phyloP scores from a whole-genome alignment of 2,113 vertebrate genomes.

The Pantherophis guttatus region DNA sequence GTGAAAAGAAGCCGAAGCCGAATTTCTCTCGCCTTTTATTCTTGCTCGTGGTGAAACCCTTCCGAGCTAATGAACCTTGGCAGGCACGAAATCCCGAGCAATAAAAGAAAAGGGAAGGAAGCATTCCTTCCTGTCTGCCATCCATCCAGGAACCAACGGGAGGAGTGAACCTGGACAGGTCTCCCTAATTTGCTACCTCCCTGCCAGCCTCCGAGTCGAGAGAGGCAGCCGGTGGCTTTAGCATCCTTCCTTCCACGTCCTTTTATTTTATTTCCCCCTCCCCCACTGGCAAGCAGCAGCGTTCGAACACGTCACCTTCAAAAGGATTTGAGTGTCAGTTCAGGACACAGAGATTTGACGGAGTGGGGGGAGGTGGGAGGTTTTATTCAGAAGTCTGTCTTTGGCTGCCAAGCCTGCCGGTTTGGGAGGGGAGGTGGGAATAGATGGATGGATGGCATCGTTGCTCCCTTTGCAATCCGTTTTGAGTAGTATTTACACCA shows the following conservation, averaged over 20 bases:
- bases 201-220: background rate
- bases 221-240: background rate
- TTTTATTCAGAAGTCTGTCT: background rate
- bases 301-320: background rate
- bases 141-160: background rate
- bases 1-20: no score
- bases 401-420: background rate
- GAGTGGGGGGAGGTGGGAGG: background rate
- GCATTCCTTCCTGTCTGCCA: background rate
- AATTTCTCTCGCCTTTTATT: background rate
- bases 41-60: background rate
- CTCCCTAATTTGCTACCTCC: no score
- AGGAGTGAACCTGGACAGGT: background rate
- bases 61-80: background rate
- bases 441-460: background rate
- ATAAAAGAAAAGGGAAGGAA: background rate
- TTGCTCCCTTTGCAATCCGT: background rate
- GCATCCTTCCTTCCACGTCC: background rate
- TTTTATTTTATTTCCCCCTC: background rate
- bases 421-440: fast-evolving
- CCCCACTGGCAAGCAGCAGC: background rate
- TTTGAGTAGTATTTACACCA: background rate
- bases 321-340: background rate
- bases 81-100: no score
- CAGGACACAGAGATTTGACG: background rate